Percentiles rank a stretch among this genome's conserved stretches.
phyloP scores from a whole-genome alignment of 2,888 invertebrate species.

The Tridacna gigas region DNA sequence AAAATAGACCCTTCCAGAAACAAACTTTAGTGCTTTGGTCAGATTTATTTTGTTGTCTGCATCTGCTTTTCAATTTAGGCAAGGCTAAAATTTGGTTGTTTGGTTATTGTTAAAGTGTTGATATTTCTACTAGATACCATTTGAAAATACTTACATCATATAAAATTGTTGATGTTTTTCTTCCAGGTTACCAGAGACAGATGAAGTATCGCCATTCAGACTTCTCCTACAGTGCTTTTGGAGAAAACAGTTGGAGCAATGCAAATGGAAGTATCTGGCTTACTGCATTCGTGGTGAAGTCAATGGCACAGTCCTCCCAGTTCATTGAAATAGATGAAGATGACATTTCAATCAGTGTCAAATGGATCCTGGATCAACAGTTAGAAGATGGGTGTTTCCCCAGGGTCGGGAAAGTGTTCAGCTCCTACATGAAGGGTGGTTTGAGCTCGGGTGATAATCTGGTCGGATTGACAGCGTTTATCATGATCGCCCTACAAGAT shows the following conservation, averaged over 20 bases:
- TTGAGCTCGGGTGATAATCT: slow-evolving; percentile 66
- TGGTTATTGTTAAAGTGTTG: too few relatives aligned
- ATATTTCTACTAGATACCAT: too few relatives aligned
- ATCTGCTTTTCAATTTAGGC: neutral
- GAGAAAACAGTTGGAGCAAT: slow-evolving; percentile 64
- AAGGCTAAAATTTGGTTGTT: neutral
- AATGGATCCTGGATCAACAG: neutral
- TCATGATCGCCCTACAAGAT: slow-evolving; percentile 79
- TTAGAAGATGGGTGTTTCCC: slow-evolving; percentile 29
- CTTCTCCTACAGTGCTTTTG: slow-evolving; percentile 84
- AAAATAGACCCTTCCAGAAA: too few relatives aligned
- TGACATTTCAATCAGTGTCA: slow-evolving; percentile 66
- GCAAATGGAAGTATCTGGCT: slow-evolving; percentile 85
- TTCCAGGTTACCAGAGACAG: slow-evolving; percentile 93
- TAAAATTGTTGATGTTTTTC: neutral
- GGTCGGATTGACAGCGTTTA: slow-evolving; percentile 80
- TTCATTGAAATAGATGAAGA: slow-evolving; percentile 87
- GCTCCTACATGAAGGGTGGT: slow-evolving; percentile 81
- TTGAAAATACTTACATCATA: too few relatives aligned
- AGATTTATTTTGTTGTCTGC: too few relatives aligned
- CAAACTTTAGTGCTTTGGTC: too few relatives aligned
- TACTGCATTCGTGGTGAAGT: slow-evolving; percentile 91
- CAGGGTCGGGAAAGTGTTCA: slow-evolving; percentile 85
- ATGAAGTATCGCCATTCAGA: slow-evolving; percentile 90
- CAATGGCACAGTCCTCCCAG: slow-evolving; percentile 88